Evolutionary conservation across 2,113 vertebrate species (phyloP), one percentile per base, ranked within the genome.

Genomic region (Meles meles): DNA sequence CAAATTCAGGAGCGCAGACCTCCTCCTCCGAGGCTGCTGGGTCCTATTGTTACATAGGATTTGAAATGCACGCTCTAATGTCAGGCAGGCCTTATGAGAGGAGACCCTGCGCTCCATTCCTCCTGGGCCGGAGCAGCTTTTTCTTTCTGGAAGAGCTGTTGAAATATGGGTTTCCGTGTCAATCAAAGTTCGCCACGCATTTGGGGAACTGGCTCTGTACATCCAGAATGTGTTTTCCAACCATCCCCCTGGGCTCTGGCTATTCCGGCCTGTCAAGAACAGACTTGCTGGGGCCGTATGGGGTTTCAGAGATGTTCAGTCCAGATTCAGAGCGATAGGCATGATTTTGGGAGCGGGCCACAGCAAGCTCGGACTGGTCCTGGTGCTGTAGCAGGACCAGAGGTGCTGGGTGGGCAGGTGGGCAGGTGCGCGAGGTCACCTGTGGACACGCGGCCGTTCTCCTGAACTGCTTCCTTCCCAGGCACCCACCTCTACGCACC

Each of bases 201-300:
- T 44, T 0, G 4, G 0, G 17, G 77, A 59, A 84, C 88, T 97
- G 97, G 96, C 96, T 92, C 39, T 29, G 63, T 0, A 61, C 88
- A 82, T 77, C 92, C 83, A 79, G 52, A 84, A 93, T 55, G 80
- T 92, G 61, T 89, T 92, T 94, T 93, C 90, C 87, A 92, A 7
- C 55, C 57, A 74, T 88, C 76, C 80, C 79, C 61, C 20, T 13
- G 83, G 92, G 88, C 82, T 49, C 86, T 21, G 44, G 89, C 93
- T 94, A 47, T 88, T 90, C 44, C n/a, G 6, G 94, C 96, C 86
- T 57, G 84, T 97, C 95, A 95, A 93, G 96, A 94, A 72, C 31
- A 20, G 92, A 95, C 96, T 96, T 94, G 93, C 84, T 0, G 2
- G 69, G 84, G 77, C 39, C 15, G 0, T 31, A 25, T 76, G 89